Evolutionary conservation across 2,113 vertebrate species (phyloP), one percentile per base, ranked within the genome.

Genomic region (Sclerurus mexicanus): DNA sequence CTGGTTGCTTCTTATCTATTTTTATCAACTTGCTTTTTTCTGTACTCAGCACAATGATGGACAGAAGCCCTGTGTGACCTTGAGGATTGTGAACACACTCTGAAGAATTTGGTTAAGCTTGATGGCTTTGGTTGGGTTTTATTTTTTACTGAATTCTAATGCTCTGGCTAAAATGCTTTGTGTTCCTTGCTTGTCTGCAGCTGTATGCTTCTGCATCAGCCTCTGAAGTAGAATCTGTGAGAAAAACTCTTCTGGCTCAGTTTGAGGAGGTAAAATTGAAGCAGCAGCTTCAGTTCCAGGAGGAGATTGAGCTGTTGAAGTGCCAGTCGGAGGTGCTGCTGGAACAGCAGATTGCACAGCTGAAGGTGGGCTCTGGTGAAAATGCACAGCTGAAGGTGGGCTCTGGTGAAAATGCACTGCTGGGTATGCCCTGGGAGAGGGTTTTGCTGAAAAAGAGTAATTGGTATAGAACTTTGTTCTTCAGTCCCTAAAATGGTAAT

Each of bases 261-360:
- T 95, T 94, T 87, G 95, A 98, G 87, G 98, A 97, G 59, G 93
- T 95, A 44, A 98, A 97, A 15, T 96, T 97, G 60, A 93, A 98
- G 50, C 98, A 98, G 93, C 98, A 98, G 10, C 97, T 98, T 73
- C 97, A 97, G 63, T 98, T 98, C 92, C 97, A 98, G 71, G 98
- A 98, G 73, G 98, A 99, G 97, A 97, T 97, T 78, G 98, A 98
- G 88, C 96, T 99, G 72, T 95, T 98, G 42, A 98, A 98, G 95
- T 98, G 98, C 95, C 98, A 98, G 87, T 98, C 98, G 3, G 98
- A 98, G 60, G 94, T 98, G 67, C 89, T 95, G 24, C 95, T 99
- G 42, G 98, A 98, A 56, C 98, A 98, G 87, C 96, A 96, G 88
- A 97, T 98, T 73, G 84, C 97, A 47, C 98, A 98, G 58, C 85